phyloP scores from a whole-genome alignment of 2,797 vertebrate genomes.

The Sebastes hopkinsi region DNA sequence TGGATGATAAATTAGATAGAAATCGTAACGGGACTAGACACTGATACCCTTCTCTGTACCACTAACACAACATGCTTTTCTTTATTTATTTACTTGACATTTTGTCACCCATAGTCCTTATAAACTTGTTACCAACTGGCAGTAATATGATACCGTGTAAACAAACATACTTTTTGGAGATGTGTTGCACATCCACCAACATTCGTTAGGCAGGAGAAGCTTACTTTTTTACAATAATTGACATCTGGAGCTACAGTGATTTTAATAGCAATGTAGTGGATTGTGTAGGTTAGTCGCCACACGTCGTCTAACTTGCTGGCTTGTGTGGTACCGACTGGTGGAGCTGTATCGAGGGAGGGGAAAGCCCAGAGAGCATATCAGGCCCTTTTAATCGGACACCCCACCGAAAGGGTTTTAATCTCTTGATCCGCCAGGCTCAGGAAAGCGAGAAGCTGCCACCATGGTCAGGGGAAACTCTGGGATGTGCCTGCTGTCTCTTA shows the following conservation, averaged over 20 bases:
- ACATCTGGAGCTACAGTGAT: not conserved
- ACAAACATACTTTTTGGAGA: not conserved
- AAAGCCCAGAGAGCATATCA: conserved; percentile 67
- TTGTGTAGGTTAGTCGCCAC: conserved; percentile 2
- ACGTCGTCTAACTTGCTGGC: not conserved
- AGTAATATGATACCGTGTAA: not conserved
- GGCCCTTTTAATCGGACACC: conserved; percentile 71
- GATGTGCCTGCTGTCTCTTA: conserved; percentile 23
- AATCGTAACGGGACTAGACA: not conserved
- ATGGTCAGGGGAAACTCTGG: conserved; percentile 40
- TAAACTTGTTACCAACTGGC: not conserved
- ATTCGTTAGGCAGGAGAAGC: not conserved
- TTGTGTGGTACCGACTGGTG: conserved; percentile 15
- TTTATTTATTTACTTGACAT: not conserved
- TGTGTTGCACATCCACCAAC: not conserved
- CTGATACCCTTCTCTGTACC: not conserved
- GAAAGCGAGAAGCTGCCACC: conserved; percentile 66
- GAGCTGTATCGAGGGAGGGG: conserved; percentile 31
- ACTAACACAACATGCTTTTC: not conserved
- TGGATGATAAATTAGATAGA: conserved; percentile 1
- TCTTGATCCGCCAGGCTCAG: conserved; percentile 75
- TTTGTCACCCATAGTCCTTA: not conserved
- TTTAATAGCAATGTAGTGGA: not conserved
- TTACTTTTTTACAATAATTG: not conserved
- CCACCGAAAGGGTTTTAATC: conserved; percentile 74